Evolutionary conservation across 2,888 invertebrate species (phyloP), one percentile per base, ranked within the genome.

Genomic region (Phragmatobia fuliginosa): DNA sequence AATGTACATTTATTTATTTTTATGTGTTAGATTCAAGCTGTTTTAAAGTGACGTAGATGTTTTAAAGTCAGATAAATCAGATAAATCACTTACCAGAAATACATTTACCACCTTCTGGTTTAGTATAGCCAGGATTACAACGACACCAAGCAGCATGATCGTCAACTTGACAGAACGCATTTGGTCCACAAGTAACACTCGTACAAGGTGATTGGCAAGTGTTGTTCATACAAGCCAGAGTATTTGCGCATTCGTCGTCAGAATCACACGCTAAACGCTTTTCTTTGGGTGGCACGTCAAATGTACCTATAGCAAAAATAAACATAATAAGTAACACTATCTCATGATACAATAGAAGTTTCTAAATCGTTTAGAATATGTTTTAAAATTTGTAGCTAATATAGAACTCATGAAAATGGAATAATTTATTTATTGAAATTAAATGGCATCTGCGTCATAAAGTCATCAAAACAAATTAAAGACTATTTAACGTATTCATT

Each of bases 141-240:
- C 97, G 96, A 88, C 99, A 99, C 97, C 97, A 97, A 11, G 98
- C 98, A 0, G 97, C 97, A 87, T 98, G 98, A 82, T 98, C 97
- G 77, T 98, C 97, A 0, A 98, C 97, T 91, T 98, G 98, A 88
- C 99, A 99, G 84, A 97, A 97, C 0, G 98, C 97, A 90, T 98
- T 97, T 0, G 96, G 93, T 41, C 98, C 98, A 87, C 99, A 99
- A 1, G 97, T 96, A 64, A 98, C 93, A 68, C 96, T 96, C 33
- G 96, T 96, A 85, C 98, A 98, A 0, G 98, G 98, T 86, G 98
- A 98, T 2, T 97, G 93, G 87, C 98, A 98, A 64, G 96, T 96
- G 60, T 97, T 97, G 69, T 97, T 97, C 45, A 97, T 95, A 87
- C 98, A 99, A 64, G 97, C 96, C 74, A 98, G 95, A 68, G 97